Evolutionary conservation across 2,888 invertebrate species (phyloP).

Genomic region (Saturnia japonica): DNA sequence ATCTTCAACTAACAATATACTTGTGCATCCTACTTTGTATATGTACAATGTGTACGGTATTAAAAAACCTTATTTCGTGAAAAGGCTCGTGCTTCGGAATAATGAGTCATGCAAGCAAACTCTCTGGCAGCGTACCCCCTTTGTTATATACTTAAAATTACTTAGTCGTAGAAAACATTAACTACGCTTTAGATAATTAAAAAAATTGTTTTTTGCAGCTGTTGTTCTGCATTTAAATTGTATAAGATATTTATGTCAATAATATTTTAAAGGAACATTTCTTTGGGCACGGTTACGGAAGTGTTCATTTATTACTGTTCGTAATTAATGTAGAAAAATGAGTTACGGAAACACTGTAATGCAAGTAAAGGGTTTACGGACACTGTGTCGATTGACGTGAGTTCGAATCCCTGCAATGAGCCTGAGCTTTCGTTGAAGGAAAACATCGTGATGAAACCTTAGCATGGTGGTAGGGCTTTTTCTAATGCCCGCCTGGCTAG

Average conservation of each 20-base stretch:
- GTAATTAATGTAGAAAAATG: too few species aligned
- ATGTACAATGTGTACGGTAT: neutral
- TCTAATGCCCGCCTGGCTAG: too few species aligned
- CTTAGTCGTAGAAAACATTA: neutral
- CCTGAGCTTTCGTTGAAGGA: too few species aligned
- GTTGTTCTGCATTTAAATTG: neutral
- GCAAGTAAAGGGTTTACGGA: neutral
- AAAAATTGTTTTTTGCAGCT: neutral
- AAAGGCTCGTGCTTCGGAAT: conserved; percentile 6
- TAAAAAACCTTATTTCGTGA: conserved; percentile 9
- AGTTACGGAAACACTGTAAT: neutral
- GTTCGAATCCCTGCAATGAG: too few species aligned
- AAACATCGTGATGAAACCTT: too few species aligned
- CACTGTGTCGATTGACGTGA: too few species aligned
- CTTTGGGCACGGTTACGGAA: neutral
- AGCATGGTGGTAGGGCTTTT: too few species aligned
- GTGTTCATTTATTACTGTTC: too few species aligned
- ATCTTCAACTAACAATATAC: neutral
- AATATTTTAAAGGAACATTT: neutral
- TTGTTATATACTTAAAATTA: conserved; percentile 4
- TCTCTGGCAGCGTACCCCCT: neutral
- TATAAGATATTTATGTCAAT: neutral
- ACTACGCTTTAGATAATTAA: neutral
- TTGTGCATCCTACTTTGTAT: neutral
- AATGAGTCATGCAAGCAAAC: neutral